Conservation (phyloP, 2,113 vertebrate species). For the Odobenus rosmarus region DNA sequence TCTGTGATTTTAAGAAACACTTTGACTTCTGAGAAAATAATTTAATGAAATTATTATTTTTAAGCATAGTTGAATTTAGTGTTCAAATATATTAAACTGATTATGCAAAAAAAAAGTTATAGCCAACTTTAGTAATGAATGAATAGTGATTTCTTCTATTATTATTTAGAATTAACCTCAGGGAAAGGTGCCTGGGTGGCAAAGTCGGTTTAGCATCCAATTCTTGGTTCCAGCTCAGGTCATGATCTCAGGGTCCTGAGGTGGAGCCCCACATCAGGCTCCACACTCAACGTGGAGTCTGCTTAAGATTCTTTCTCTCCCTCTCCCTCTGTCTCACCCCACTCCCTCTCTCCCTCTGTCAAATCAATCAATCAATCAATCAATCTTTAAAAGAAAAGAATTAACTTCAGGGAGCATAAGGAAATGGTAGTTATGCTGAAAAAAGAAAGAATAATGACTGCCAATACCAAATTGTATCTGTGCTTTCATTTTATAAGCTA, state of each 20-base stretch:
- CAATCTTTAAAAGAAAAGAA: not conserved
- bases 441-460: not conserved
- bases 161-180: slow-evolving; percentile 49
- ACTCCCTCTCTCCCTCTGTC: not conserved
- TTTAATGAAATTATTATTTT: slow-evolving; percentile 44
- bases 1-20: slow-evolving; percentile 31
- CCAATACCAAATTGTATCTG: slow-evolving; percentile 15
- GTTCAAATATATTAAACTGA: slow-evolving; percentile 42
- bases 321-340: not conserved
- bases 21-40: slow-evolving; percentile 30
- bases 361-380: not conserved
- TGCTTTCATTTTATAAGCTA: slow-evolving; percentile 22
- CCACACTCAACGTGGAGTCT: no score
- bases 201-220: no score
- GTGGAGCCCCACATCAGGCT: no score
- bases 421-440: not conserved
- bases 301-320: not conserved
- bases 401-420: slow-evolving; percentile 29
- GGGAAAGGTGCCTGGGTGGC: not conserved
- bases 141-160: slow-evolving; percentile 22
- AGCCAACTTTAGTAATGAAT: slow-evolving; percentile 30
- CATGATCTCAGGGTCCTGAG: no score
- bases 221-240: no score
- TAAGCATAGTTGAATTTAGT: not conserved
- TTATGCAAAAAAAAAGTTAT: slow-evolving; percentile 26